These are phyloP conservation scores for Zoanthus sociatus DNA, from an alignment of 92 coral and sea anemone genomes.

Conservation along the genomic window DNA sequence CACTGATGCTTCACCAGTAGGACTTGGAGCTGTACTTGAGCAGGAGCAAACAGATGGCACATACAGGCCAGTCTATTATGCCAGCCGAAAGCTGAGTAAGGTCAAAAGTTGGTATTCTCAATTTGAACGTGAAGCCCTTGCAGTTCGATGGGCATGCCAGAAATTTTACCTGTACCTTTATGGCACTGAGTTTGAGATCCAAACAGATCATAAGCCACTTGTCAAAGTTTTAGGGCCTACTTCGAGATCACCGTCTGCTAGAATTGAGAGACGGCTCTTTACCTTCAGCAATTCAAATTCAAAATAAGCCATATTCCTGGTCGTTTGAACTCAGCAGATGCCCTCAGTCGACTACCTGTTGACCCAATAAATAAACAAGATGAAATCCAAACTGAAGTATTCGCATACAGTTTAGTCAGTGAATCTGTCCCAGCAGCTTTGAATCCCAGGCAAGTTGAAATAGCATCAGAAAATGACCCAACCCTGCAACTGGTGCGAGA, in stretches of 20 bases:
- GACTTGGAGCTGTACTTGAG: conserved; percentile 68
- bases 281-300: conserved; percentile 64
- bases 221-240: conserved; percentile 60
- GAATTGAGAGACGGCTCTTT: conserved; percentile 74
- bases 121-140: conserved; percentile 73
- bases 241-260: conserved; percentile 62
- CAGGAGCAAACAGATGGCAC: conserved; percentile 67
- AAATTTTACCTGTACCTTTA: conserved; percentile 62
- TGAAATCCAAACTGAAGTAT: conserved; percentile 35
- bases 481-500: conserved; percentile 49
- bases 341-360: conserved; percentile 21
- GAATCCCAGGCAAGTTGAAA: conserved; percentile 43
- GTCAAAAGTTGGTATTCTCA: conserved; percentile 72
- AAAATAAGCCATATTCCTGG: conserved; percentile 60
- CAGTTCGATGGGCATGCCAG: conserved; percentile 67
- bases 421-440: conserved; percentile 54
- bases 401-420: conserved; percentile 56
- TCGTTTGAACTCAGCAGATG: conserved; percentile 51
- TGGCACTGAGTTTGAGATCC: conserved; percentile 45
- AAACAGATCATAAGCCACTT: conserved; percentile 63
- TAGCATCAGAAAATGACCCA: background rate
- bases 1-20: conserved; percentile 76
- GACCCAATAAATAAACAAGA: conserved; percentile 40
- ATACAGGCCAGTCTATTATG: conserved; percentile 72
- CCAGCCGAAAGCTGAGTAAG: conserved; percentile 66